Percentiles rank a stretch among this genome's conserved stretches.
Evolutionary conservation across 1,140 invertebrate genomes (phyloP).

Genomic region (Calephelis nemesis): DNA sequence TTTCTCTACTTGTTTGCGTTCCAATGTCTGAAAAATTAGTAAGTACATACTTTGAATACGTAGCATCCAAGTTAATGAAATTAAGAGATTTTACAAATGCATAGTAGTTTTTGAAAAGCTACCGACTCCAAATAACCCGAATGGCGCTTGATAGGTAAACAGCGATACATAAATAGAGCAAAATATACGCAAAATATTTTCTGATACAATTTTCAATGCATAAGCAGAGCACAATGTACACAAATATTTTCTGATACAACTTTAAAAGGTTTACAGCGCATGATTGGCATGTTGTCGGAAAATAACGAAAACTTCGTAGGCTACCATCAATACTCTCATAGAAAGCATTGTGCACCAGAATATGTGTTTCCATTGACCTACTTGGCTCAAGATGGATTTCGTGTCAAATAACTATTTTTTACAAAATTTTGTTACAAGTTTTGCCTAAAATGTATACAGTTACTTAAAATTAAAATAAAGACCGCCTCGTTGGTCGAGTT

Average conservation of each 20-base stretch:
- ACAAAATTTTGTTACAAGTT: neutral
- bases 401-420: neutral
- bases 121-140: too few species aligned
- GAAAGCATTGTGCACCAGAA: neutral
- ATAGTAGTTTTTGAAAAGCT: too few species aligned
- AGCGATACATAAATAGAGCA: too few species aligned
- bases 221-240: neutral
- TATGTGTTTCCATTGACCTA: slow-evolving; percentile 2
- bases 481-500: too few species aligned
- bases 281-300: slow-evolving; percentile 8
- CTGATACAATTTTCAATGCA: too few species aligned
- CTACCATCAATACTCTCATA: neutral
- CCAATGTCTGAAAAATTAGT: too few species aligned
- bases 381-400: neutral
- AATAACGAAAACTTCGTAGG: neutral
- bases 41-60: too few species aligned
- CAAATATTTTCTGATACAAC: neutral
- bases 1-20: too few species aligned
- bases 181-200: too few species aligned
- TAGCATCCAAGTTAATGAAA: too few species aligned
- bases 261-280: neutral
- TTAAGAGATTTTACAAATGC: too few species aligned
- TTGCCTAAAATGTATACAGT: neutral
- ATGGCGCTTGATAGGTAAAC: too few species aligned
- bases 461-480: neutral